phyloP scores from a whole-genome alignment of 2,797 vertebrate genomes.

The Gephyroberyx darwinii region DNA sequence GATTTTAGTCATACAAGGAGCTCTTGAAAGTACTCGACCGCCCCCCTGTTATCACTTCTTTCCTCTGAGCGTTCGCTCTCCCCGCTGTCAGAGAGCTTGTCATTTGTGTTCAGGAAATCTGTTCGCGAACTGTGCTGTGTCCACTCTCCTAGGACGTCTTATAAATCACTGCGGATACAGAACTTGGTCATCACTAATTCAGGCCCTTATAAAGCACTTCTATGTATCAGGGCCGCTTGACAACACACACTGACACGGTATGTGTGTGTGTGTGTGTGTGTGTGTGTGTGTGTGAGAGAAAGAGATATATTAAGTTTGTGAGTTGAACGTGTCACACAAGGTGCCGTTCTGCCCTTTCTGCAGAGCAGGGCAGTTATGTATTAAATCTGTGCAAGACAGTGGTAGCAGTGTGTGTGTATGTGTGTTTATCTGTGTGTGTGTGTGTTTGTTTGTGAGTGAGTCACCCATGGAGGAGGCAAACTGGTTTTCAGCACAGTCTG shows the following conservation, averaged over 20 bases:
- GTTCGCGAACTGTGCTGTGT: conserved; percentile 33
- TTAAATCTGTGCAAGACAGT: conserved; percentile 24
- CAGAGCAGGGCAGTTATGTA: conserved; percentile 34
- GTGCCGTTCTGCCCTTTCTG: conserved; percentile 51
- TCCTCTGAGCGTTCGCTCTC: background rate
- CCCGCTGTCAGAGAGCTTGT: conserved; percentile 14
- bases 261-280: conserved; percentile 3
- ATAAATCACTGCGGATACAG: background rate
- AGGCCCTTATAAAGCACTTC: conserved; percentile 72
- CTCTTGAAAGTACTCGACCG: conserved; percentile 7
- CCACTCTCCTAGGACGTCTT: conserved; percentile 11
- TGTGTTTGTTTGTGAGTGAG: conserved; percentile 14
- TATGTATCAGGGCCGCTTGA: conserved; percentile 54
- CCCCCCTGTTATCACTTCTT: background rate
- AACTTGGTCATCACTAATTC: conserved; percentile 71
- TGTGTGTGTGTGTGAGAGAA: background rate
- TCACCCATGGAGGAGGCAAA: conserved; percentile 23
- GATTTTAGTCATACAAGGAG: conserved; percentile 12
- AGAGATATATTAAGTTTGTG: conserved; percentile 37
- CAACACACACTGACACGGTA: conserved; percentile 26
- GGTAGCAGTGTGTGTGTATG: conserved; percentile 21
- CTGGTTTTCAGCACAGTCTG: conserved; percentile 1
- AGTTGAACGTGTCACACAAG: conserved; percentile 47
- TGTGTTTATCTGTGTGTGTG: background rate
- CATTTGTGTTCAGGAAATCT: conserved; percentile 34